Percentiles rank a stretch among this genome's conserved stretches.
Evolutionary conservation across 37 sponge, comb jelly and placozoan genomes (phyloP).

Genomic region (Ianthella basta): DNA sequence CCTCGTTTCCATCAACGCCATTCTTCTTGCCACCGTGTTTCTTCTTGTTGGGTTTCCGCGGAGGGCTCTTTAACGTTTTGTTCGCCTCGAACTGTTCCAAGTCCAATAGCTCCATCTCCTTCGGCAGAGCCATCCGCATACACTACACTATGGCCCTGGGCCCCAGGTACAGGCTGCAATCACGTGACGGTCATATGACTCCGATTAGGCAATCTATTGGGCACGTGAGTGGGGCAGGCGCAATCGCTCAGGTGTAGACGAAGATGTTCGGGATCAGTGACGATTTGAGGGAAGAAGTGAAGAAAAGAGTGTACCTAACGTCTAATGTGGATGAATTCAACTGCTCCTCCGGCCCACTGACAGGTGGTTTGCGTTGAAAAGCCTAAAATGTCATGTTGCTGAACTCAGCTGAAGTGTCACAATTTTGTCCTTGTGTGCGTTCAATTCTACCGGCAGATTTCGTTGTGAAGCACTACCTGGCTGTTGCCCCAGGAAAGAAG

Average conservation of each 20-base stretch:
- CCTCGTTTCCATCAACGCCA: slow-evolving; percentile 2
- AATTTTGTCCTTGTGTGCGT: background rate
- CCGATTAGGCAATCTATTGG: no score
- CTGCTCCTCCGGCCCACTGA: slow-evolving; percentile 51
- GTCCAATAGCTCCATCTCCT: slow-evolving; percentile 23
- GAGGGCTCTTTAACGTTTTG: background rate
- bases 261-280: slow-evolving; percentile 14
- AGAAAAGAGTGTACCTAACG: slow-evolving; percentile 48
- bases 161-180: background rate
- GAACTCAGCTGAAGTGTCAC: no score
- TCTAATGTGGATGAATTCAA: slow-evolving; percentile 58
- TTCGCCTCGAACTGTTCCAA: background rate
- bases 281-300: slow-evolving; percentile 19
- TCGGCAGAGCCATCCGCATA: slow-evolving; percentile 10
- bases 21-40: background rate
- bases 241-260: no score
- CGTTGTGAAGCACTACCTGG: background rate
- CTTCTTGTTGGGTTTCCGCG: background rate
- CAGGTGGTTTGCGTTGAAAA: slow-evolving; percentile 39
- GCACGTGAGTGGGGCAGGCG: no score
- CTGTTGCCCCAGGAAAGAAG: slow-evolving; percentile 17
- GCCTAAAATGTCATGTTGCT: background rate
- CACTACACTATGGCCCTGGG: background rate
- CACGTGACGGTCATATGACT: no score
- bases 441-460: slow-evolving; percentile 3